A percentile compares a stretch with the other conserved stretches of the same genome.
These are phyloP conservation scores for Procambarus clarkii DNA, from an alignment of 1,140 invertebrate genomes.

Conservation along the genomic window DNA sequence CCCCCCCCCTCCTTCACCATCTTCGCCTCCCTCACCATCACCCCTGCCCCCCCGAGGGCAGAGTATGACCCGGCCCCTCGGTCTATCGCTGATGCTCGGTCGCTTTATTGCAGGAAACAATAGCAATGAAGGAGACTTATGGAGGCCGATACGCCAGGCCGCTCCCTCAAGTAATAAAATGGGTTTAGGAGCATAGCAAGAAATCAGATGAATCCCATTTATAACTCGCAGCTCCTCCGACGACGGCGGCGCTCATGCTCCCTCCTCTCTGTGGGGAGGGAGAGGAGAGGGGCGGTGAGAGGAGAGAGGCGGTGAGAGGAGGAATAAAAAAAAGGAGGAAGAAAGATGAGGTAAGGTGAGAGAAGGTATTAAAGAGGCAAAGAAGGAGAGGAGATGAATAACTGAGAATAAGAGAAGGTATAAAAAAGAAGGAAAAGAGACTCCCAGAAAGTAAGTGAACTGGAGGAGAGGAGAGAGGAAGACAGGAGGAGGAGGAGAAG, in stretches of 20 bases:
- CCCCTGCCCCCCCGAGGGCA: not conserved
- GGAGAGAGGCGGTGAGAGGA: not conserved
- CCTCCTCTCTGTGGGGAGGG: not conserved
- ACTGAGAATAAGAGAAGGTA: not conserved
- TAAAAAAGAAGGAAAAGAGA: not conserved
- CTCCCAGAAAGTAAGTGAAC: no score
- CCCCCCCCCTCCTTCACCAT: not conserved
- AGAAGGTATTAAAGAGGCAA: not conserved
- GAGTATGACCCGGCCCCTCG: not conserved
- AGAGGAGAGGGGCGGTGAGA: not conserved
- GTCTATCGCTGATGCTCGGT: constrained; percentile 41
- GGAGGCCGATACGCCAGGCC: constrained; percentile 46
- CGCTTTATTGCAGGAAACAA: constrained; percentile 68
- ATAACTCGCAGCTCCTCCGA: not conserved
- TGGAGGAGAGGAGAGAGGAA: not conserved
- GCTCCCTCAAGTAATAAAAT: constrained; percentile 66
- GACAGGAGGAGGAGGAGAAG: not conserved
- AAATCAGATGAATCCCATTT: constrained; percentile 62
- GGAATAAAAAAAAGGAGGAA: not conserved
- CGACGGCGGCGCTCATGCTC: no score
- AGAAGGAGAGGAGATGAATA: no score
- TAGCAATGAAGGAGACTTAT: constrained; percentile 66
- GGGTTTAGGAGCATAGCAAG: constrained; percentile 67
- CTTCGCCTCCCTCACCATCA: not conserved
- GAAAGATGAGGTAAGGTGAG: no score